These are phyloP conservation scores for Cathartes aura DNA, from an alignment of 2,113 vertebrate genomes.

Conservation along the genomic window DNA sequence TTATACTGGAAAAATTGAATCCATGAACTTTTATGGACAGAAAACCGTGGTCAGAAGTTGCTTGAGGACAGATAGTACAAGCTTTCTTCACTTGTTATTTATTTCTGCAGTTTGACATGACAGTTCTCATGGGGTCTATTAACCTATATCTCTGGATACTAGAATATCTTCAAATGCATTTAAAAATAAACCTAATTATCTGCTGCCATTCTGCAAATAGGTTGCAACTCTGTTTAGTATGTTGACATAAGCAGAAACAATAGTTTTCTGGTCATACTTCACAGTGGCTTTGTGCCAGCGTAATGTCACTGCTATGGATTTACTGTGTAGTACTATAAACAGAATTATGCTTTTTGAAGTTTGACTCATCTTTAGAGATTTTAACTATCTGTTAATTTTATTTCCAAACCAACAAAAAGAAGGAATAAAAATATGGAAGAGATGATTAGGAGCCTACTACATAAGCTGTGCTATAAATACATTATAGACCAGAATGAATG, in stretches of 20 bases:
- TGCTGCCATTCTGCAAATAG: background rate
- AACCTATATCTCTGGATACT: background rate
- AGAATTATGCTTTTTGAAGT: background rate
- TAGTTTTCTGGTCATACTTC: background rate
- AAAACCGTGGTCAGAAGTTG: background rate
- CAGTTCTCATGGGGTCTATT: background rate
- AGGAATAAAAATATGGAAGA: background rate
- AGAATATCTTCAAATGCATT: background rate
- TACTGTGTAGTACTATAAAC: background rate
- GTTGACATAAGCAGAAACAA: background rate
- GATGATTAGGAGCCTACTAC: background rate
- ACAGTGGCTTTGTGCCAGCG: background rate
- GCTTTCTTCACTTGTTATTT: slow-evolving; percentile 10
- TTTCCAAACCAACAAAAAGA: background rate
- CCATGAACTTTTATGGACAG: background rate
- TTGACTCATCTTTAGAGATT: background rate
- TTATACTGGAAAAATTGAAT: background rate
- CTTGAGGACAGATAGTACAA: background rate
- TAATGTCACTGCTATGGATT: background rate
- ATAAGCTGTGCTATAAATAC: background rate
- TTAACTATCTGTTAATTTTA: background rate
- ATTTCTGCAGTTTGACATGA: background rate
- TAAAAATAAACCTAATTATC: background rate
- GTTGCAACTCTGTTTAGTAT: background rate
- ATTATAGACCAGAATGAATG: background rate